These are phyloP conservation scores for Tor tambroides DNA, from an alignment of 2,113 vertebrate genomes.

Conservation along the genomic window DNA sequence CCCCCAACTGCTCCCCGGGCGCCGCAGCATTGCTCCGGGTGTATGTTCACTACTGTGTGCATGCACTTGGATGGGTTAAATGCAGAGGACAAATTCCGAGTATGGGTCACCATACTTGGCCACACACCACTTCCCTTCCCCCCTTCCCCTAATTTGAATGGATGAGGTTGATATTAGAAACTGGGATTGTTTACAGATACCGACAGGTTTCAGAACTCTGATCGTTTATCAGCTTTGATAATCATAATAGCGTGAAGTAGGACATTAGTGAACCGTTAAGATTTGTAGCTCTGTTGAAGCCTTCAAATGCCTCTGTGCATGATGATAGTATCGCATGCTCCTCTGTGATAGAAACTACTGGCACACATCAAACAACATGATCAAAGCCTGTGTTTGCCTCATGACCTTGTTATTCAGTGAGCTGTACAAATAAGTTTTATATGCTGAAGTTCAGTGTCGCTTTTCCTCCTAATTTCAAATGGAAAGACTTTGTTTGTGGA, in stretches of 20 bases:
- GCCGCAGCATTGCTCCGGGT: too few relatives aligned
- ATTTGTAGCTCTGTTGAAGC: background rate
- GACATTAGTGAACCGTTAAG: background rate
- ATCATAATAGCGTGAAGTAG: background rate
- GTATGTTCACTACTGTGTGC: too few relatives aligned
- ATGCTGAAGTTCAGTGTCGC: conserved; percentile 8
- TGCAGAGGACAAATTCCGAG: too few relatives aligned
- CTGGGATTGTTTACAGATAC: background rate
- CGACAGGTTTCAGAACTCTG: background rate
- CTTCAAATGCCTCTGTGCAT: background rate
- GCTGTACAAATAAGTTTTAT: conserved; percentile 4
- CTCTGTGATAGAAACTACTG: background rate
- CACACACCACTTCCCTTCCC: too few relatives aligned
- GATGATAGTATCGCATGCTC: background rate
- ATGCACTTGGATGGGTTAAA: too few relatives aligned
- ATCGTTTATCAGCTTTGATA: conserved; percentile 19
- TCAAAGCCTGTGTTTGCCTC: conserved; percentile 9
- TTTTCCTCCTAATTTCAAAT: conserved; percentile 3
- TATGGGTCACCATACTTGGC: too few relatives aligned
- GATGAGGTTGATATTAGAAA: background rate
- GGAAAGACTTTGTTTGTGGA: conserved; percentile 2
- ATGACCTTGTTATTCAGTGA: conserved; percentile 25
- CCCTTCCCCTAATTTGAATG: too few relatives aligned
- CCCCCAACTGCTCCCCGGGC: too few relatives aligned
- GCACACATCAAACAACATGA: conserved; percentile 22